phyloP scores from a whole-genome alignment of 2,113 vertebrate species.

The Saimiri boliviensis region DNA sequence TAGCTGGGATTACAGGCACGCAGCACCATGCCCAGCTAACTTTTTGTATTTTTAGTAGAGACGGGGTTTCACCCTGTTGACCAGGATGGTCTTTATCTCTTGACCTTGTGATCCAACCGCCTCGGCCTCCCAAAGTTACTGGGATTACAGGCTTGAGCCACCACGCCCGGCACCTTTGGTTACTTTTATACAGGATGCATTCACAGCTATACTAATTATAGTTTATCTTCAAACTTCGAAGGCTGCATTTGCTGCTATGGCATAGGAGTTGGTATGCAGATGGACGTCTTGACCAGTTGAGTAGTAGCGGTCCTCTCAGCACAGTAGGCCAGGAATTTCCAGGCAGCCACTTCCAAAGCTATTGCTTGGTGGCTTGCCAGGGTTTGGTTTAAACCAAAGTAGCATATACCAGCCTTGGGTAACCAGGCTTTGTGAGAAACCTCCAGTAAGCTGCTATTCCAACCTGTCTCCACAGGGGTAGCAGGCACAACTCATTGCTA shows the following conservation, averaged over 20 bases:
- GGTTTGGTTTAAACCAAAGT: background rate
- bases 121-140: too few relatives aligned
- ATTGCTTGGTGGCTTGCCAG: background rate
- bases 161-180: background rate
- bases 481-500: background rate
- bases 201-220: slow-evolving; percentile 27
- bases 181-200: background rate
- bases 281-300: background rate
- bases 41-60: too few relatives aligned
- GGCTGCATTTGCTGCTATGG: background rate
- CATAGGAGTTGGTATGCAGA: background rate
- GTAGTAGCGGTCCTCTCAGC: background rate
- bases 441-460: background rate
- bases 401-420: background rate
- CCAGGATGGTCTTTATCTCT: too few relatives aligned
- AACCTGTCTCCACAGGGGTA: background rate
- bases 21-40: too few relatives aligned
- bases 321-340: background rate
- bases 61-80: too few relatives aligned
- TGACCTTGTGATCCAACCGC: too few relatives aligned
- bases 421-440: background rate
- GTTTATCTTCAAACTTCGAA: background rate
- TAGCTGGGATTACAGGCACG: too few relatives aligned
- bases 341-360: background rate
- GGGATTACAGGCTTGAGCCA: too few relatives aligned